These are phyloP conservation scores for Zosterops borbonicus DNA, from an alignment of 2,113 vertebrate species.

Conservation along the genomic window DNA sequence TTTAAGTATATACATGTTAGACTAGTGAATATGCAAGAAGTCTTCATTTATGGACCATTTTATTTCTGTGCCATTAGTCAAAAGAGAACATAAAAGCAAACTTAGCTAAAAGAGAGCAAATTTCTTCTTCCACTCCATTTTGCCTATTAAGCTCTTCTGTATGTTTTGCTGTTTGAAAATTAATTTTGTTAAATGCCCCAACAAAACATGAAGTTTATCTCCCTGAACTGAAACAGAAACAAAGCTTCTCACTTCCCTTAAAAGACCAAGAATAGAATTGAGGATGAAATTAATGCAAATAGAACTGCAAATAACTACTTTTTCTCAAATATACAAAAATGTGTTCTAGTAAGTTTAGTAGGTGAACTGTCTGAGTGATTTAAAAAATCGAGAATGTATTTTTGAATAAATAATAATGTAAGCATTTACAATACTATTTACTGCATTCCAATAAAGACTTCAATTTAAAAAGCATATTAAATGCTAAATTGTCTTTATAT, in stretches of 20 bases:
- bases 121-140: background rate
- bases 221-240: slow-evolving; percentile 12
- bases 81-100: background rate
- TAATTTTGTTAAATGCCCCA: background rate
- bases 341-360: background rate
- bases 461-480: background rate
- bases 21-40: background rate
- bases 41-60: background rate
- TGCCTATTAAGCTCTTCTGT: background rate
- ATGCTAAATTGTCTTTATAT: background rate
- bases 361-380: background rate
- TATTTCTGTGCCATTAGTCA: background rate
- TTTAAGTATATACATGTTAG: background rate
- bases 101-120: background rate
- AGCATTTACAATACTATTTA: background rate
- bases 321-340: background rate
- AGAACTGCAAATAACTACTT: background rate
- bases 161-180: background rate
- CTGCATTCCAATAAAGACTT: background rate
- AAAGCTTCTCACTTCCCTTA: slow-evolving; percentile 8
- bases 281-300: background rate
- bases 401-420: background rate
- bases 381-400: background rate
- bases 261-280: slow-evolving; percentile 18
- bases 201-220: background rate